Percentiles rank a stretch among this genome's conserved stretches.
phyloP scores from a whole-genome alignment of 2,113 vertebrate genomes.

The Petromus typicus region DNA sequence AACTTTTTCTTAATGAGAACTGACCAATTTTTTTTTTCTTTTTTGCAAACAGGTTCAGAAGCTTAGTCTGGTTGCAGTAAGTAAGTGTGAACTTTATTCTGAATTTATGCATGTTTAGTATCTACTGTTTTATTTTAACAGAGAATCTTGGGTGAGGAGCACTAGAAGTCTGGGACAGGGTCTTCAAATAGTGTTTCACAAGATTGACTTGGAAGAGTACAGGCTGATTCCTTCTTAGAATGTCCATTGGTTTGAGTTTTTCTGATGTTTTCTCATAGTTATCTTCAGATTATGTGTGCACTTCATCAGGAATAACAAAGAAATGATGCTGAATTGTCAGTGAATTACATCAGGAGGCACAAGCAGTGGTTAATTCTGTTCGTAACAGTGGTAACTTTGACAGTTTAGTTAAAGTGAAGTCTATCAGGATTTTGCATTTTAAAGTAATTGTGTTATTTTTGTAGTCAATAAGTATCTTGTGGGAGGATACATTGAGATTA shows the following conservation, averaged over 20 bases:
- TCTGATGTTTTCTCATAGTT: background rate
- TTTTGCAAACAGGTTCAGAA: conserved; percentile 91
- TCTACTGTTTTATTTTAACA: conserved; percentile 4
- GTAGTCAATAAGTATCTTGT: background rate
- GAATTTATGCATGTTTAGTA: conserved; percentile 37
- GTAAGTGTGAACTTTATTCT: conserved; percentile 90
- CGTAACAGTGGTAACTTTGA: background rate
- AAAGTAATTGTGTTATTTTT: background rate
- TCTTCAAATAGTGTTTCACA: background rate
- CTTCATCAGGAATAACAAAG: conserved; percentile 4
- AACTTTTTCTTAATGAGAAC: conserved; percentile 53
- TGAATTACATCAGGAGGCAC: background rate
- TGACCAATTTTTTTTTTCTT: conserved; percentile 53
- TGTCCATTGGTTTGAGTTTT: background rate
- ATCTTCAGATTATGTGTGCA: background rate
- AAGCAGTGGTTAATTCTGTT: background rate
- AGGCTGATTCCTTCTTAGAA: conserved; percentile 27
- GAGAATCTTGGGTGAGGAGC: background rate
- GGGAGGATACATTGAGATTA: background rate
- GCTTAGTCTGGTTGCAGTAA: conserved; percentile 95
- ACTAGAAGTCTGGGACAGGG: background rate
- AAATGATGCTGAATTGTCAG: conserved; percentile 4
- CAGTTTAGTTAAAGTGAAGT: background rate
- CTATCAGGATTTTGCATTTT: conserved; percentile 31
- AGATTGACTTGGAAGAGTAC: background rate